phyloP scores from a whole-genome alignment of 2,888 invertebrate genomes.

The Metalampra italica region DNA sequence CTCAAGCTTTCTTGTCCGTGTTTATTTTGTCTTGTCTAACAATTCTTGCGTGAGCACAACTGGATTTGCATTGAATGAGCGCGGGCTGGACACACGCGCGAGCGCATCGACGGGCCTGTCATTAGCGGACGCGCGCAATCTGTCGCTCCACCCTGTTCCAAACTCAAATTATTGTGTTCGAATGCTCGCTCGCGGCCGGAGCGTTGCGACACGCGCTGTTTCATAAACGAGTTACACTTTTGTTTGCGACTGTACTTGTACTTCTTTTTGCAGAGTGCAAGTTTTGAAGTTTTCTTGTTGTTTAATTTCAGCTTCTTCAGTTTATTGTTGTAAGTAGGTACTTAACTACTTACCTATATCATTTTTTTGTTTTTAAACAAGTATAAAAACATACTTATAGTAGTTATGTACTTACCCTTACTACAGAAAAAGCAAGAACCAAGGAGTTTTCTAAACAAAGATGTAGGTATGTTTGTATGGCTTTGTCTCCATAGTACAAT shows the following conservation, averaged over 20 bases:
- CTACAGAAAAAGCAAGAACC: too few relatives aligned
- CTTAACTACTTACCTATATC: too few relatives aligned
- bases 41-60: constrained; percentile 32
- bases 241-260: constrained; percentile 36
- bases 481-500: neutral
- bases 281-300: neutral
- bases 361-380: too few relatives aligned
- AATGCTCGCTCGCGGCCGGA: constrained; percentile 22
- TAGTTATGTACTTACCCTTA: neutral
- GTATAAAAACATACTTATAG: too few relatives aligned
- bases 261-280: constrained; percentile 21
- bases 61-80: constrained; percentile 73
- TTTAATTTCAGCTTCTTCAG: too few relatives aligned
- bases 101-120: constrained; percentile 50
- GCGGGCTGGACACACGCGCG: constrained; percentile 62
- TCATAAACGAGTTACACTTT: constrained; percentile 31
- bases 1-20: constrained; percentile 12
- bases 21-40: constrained; percentile 49
- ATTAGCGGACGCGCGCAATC: constrained; percentile 67
- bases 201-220: constrained; percentile 39
- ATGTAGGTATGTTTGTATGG: too few relatives aligned
- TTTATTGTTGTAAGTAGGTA: too few relatives aligned
- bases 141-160: constrained; percentile 54
- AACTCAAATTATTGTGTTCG: constrained; percentile 69
- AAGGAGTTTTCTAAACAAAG: too few relatives aligned